Base-by-base conservation (phyloP, 1,140 invertebrate genomes). In the Habropoda laboriosa region DNA sequence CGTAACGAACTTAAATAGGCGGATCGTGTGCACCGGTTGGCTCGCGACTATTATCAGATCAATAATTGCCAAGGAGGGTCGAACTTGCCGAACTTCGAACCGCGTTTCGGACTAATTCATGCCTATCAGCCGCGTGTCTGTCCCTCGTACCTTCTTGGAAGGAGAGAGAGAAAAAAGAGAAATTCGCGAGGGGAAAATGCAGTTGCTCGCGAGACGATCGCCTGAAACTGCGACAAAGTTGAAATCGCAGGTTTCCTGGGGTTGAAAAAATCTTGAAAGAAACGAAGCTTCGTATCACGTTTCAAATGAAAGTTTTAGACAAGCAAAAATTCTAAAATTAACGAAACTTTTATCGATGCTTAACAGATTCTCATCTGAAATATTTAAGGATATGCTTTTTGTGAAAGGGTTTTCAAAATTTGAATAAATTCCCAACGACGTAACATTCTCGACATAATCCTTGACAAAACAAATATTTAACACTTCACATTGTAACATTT, bases 1-100 rank as follows among this genome's bases (percentile, higher is more conserved):
- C 51, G 76, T 84, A 84, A 84, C 81, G 35, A 83, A 85, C 78
- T 76, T 80, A 85, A 83, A 83, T 60, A 66, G 45, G n/a, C 45
- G 47, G 77, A 80, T 79, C 70, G 57, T 84, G 81, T 63, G 81
- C 81, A 58, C 68, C 55, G 76, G 81, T 84, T 84, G 66, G 73
- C 38, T 53, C 60, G 75, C 74, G 63, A 79, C 70, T 72, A 84
- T 84, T 80, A 80, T 80, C 81, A 75, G 81, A 85, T 85, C 81
- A 76, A 83, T 85, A 85, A 76, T 83, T 84, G 63, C 55, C 35
- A 79, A 79, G 76, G 51, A 72, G 47, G 75, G 61, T 35, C 51
- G 38, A 84, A 84, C 75, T 84, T 84, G 32, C 68, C 75, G 13
- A 83, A 82, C 68, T 82, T 82, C n/a, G n/a, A 49, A 27, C 66